Evolutionary conservation across 2,797 vertebrate species (phyloP).

Genomic region (Leptodactylus fallax): DNA sequence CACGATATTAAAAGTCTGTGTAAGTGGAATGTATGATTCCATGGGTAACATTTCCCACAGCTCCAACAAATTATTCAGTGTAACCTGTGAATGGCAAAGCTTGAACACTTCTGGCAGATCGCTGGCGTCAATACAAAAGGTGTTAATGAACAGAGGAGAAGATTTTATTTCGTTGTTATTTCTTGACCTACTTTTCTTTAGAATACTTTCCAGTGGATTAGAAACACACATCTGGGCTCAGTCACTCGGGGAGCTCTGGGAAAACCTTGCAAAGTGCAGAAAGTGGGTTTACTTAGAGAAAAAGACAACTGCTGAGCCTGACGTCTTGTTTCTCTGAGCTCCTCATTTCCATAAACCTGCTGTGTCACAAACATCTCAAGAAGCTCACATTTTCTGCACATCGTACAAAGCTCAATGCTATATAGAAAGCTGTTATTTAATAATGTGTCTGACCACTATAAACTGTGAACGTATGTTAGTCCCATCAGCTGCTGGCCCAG

Average conservation of each 20-base stretch:
- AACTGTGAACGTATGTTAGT: too few relatives aligned
- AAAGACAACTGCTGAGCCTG: neutral
- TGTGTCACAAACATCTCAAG: neutral
- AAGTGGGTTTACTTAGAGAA: neutral
- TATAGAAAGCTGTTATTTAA: too few relatives aligned
- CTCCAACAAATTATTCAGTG: conserved; percentile 50
- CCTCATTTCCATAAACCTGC: neutral
- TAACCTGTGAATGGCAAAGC: conserved; percentile 40
- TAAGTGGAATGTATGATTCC: neutral
- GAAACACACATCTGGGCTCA: neutral
- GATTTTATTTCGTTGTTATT: conserved; percentile 16
- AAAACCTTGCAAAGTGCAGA: conserved; percentile 1
- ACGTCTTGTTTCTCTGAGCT: neutral
- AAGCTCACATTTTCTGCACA: neutral
- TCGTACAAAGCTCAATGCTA: neutral
- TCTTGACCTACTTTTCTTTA: conserved; percentile 47
- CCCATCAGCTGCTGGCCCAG: too few relatives aligned
- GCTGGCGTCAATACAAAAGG: conserved; percentile 49
- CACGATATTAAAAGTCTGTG: neutral
- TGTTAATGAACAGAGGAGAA: conserved; percentile 52
- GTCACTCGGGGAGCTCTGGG: neutral
- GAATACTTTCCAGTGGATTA: conserved; percentile 14
- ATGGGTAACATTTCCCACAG: conserved; percentile 35
- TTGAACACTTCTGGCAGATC: conserved; percentile 35
- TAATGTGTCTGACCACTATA: too few relatives aligned